A percentile compares a stretch with the other conserved stretches of the same genome.
These are phyloP conservation scores for Aphaenogaster ashmeadi DNA, from an alignment of 1,140 invertebrate genomes.

Conservation along the genomic window DNA sequence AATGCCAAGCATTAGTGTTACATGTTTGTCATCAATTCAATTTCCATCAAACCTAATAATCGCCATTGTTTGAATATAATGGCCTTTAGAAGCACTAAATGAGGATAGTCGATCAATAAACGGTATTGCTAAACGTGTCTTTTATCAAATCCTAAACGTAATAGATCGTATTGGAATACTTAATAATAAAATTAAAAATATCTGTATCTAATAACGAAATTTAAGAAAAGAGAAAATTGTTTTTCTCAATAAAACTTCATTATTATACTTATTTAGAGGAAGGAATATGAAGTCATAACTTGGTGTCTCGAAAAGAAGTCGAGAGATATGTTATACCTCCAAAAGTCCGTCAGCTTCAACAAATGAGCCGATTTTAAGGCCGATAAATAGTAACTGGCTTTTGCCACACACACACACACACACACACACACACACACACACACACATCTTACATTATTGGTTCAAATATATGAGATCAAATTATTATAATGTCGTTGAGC, in stretches of 20 bases:
- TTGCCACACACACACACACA: no score
- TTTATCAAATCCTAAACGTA: slow-evolving; percentile 12
- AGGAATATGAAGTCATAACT: slow-evolving; percentile 7
- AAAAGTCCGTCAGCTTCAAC: neutral
- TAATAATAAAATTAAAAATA: slow-evolving; percentile 16
- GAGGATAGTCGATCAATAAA: neutral
- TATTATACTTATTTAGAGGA: neutral
- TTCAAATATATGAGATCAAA: neutral
- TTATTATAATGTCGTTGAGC: neutral
- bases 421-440: no score
- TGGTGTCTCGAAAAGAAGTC: neutral
- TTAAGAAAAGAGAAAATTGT: slow-evolving; percentile 23
- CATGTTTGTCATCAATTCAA: neutral
- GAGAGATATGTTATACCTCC: slow-evolving; percentile 4
- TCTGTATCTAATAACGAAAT: slow-evolving; percentile 4
- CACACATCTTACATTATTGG: slow-evolving; percentile 1
- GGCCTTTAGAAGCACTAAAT: slow-evolving; percentile 20
- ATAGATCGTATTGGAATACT: neutral
- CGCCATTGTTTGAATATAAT: slow-evolving; percentile 15
- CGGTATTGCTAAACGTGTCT: slow-evolving; percentile 25
- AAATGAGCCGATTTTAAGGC: slow-evolving; percentile 5
- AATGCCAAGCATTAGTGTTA: slow-evolving; percentile 23
- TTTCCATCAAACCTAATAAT: slow-evolving; percentile 12
- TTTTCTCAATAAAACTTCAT: slow-evolving; percentile 26
- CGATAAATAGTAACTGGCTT: slow-evolving; percentile 17